These are phyloP conservation scores for Meles meles DNA, from an alignment of 2,113 vertebrate genomes.

Conservation along the genomic window DNA sequence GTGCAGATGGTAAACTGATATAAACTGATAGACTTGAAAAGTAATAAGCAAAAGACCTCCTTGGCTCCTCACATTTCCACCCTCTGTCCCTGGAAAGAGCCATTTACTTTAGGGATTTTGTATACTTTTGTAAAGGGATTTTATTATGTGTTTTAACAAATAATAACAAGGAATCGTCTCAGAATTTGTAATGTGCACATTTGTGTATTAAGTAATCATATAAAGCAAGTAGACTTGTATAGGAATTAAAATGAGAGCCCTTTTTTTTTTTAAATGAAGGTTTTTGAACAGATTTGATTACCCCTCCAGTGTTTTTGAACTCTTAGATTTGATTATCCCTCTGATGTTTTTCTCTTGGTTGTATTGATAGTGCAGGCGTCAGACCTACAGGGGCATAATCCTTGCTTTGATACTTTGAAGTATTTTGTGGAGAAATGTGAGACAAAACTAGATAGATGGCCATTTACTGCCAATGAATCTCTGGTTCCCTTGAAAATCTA, in stretches of 20 bases:
- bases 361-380: background rate
- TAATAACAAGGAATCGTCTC: background rate
- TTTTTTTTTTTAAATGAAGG: background rate
- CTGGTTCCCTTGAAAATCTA: slow-evolving; percentile 12
- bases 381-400: background rate
- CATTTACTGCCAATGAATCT: background rate
- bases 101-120: background rate
- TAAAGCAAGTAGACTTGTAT: background rate
- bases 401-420: background rate
- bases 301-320: background rate
- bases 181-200: background rate
- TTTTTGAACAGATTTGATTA: slow-evolving; percentile 9
- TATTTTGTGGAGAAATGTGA: slow-evolving; percentile 25
- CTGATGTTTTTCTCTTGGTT: slow-evolving; percentile 2
- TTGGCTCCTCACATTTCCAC: background rate
- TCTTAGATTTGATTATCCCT: background rate
- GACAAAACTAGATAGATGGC: background rate
- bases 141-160: slow-evolving; percentile 16
- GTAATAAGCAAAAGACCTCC: background rate
- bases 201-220: slow-evolving; percentile 20
- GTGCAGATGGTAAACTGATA: background rate
- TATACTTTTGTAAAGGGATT: background rate
- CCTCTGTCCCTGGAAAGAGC: background rate
- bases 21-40: background rate
- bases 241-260: background rate